Conservation (phyloP, 2,113 vertebrate species). For the Dicentrarchus labrax region DNA sequence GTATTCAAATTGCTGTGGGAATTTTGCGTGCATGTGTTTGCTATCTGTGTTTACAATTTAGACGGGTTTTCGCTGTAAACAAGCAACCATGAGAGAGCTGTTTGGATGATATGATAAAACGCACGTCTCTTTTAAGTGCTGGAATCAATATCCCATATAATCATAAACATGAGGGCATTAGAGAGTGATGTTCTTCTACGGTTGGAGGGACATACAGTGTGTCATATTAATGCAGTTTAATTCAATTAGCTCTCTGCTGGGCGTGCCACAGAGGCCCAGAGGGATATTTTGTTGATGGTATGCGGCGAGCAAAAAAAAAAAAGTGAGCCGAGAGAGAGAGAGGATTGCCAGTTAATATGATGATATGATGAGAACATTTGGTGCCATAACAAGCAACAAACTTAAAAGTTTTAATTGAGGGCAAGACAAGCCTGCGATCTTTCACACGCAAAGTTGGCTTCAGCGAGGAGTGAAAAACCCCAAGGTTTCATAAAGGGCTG, state of each 20-base stretch:
- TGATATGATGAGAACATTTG: constrained; percentile 66
- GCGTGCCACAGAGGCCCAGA: constrained; percentile 59
- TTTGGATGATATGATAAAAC: constrained; percentile 71
- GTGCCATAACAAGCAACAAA: constrained; percentile 73
- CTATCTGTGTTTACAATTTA: constrained; percentile 71
- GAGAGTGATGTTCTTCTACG: constrained; percentile 60
- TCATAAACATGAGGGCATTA: constrained; percentile 73
- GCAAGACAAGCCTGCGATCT: constrained; percentile 62
- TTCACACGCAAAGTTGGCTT: constrained; percentile 53
- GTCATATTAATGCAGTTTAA: constrained; percentile 77
- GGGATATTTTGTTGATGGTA: constrained; percentile 75
- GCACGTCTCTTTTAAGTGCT: constrained; percentile 70
- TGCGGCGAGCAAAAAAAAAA: constrained; percentile 24
- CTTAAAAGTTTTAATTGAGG: constrained; percentile 78
- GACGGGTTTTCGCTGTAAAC: constrained; percentile 70
- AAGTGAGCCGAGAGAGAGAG: constrained; percentile 50
- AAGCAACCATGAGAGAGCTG: constrained; percentile 70
- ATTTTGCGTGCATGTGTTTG: constrained; percentile 63
- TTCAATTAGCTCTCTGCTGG: constrained; percentile 69
- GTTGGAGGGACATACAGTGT: constrained; percentile 60
- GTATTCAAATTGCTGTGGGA: constrained; percentile 74
- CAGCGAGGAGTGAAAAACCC: constrained; percentile 29
- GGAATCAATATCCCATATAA: constrained; percentile 76
- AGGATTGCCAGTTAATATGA: constrained; percentile 65
- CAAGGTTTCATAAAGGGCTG: constrained; percentile 38